phyloP scores from a whole-genome alignment of 2,797 vertebrate species.

The Halcyon smyrnensis region DNA sequence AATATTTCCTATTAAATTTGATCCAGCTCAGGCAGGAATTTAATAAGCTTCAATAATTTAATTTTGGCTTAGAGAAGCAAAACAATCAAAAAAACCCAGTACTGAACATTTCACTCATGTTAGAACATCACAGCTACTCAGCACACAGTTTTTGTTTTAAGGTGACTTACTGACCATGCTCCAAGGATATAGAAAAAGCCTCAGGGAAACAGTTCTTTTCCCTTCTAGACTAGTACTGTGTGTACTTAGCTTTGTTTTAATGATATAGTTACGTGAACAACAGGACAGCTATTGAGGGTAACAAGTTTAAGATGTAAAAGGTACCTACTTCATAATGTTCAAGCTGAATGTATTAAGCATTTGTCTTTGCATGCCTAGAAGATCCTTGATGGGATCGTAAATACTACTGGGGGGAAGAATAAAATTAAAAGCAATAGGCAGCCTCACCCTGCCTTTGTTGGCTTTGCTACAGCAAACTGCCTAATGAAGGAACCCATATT shows the following conservation, averaged over 20 bases:
- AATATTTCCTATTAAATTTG: conserved; percentile 64
- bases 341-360: conserved; percentile 28
- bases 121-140: conserved; percentile 18
- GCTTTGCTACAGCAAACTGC: conserved; percentile 32
- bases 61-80: conserved; percentile 52
- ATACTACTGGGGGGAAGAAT: conserved; percentile 47
- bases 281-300: conserved; percentile 37
- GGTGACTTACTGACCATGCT: not conserved
- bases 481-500: conserved; percentile 26
- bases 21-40: conserved; percentile 43
- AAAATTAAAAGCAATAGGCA: conserved; percentile 45
- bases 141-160: not conserved
- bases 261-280: not conserved
- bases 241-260: not conserved
- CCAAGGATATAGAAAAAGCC: not conserved
- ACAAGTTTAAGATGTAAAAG: conserved; percentile 4
- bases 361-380: conserved; percentile 66
- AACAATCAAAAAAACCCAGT: conserved; percentile 31
- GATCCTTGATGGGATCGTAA: conserved; percentile 43
- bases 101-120: not conserved
- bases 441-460: conserved; percentile 57
- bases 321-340: conserved; percentile 24
- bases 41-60: conserved; percentile 58
- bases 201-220: not conserved
- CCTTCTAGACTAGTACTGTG: not conserved